These are phyloP conservation scores for Nylanderia fulva DNA, from an alignment of 1,140 invertebrate species.

Conservation along the genomic window DNA sequence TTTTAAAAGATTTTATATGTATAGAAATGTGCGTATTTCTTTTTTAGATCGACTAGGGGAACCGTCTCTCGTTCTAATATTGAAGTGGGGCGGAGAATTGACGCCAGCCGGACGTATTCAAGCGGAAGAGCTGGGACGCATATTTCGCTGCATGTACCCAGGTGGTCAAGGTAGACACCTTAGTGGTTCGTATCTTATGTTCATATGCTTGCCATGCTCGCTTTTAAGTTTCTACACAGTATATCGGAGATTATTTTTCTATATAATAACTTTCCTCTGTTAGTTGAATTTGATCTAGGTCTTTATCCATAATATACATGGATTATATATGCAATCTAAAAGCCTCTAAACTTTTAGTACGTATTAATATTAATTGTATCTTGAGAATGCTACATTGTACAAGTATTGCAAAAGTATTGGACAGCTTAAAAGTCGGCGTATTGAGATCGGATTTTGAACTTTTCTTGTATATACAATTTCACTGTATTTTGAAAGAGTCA, in stretches of 20 bases:
- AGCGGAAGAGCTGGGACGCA: constrained; percentile 98
- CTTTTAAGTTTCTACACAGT: constrained; percentile 64
- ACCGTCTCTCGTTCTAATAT: constrained; percentile 96
- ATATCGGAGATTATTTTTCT: constrained; percentile 55
- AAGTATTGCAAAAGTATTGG: constrained; percentile 12
- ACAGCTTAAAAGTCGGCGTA: neutral
- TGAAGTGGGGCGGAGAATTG: constrained; percentile 99
- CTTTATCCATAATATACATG: constrained; percentile 27
- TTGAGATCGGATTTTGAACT: constrained; percentile 5
- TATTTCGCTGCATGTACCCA: constrained; percentile 99
- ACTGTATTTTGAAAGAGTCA: neutral
- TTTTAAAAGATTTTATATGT: neutral
- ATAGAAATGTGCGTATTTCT: neutral
- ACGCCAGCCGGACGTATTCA: constrained; percentile 99
- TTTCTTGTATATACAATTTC: neutral
- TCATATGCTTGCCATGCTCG: constrained; percentile 84
- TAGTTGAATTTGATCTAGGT: constrained; percentile 51
- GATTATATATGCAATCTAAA: constrained; percentile 4
- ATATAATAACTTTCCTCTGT: constrained; percentile 58
- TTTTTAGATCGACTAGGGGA: constrained; percentile 91
- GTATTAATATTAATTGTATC: constrained; percentile 8
- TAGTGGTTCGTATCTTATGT: constrained; percentile 88
- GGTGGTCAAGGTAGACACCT: constrained; percentile 94
- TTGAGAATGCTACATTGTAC: constrained; percentile 29
- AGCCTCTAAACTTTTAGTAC: constrained; percentile 2